Evolutionary conservation across 2,888 invertebrate genomes (phyloP).

Genomic region (Deilephila porcellus): DNA sequence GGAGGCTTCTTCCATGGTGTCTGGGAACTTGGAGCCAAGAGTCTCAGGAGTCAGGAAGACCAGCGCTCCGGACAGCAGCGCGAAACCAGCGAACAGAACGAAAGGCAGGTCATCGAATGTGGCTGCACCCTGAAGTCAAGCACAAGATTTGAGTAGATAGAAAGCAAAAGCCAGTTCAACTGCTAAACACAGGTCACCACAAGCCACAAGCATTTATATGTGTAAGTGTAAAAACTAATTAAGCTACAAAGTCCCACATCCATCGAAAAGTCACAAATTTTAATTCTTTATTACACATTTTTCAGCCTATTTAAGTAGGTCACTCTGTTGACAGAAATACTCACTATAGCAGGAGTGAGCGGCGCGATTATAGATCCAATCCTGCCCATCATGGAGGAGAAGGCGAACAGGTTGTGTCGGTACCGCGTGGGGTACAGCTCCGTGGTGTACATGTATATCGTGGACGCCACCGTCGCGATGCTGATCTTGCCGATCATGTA

Average conservation of each 20-base stretch:
- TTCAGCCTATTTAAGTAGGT: too few relatives aligned
- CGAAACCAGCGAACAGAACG: constrained; percentile 80
- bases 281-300: too few relatives aligned
- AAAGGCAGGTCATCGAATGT: constrained; percentile 77
- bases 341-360: constrained; percentile 86
- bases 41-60: constrained; percentile 85
- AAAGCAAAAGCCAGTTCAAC: too few relatives aligned
- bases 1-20: constrained; percentile 77
- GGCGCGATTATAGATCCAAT: constrained; percentile 88
- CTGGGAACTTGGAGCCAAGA: constrained; percentile 77
- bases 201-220: too few relatives aligned
- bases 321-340: constrained; percentile 35
- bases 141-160: not conserved
- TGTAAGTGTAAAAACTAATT: too few relatives aligned
- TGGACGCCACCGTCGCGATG: constrained; percentile 85
- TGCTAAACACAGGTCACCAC: too few relatives aligned
- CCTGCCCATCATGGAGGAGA: constrained; percentile 88
- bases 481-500: constrained; percentile 85
- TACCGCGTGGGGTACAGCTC: constrained; percentile 88
- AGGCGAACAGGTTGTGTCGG: constrained; percentile 85
- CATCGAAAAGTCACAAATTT: too few relatives aligned
- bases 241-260: too few relatives aligned
- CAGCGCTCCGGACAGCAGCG: constrained; percentile 78
- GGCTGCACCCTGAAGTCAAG: constrained; percentile 52
- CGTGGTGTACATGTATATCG: constrained; percentile 86